Conservation (phyloP, 2,113 vertebrate species). For the Takifugu bimaculatus region DNA sequence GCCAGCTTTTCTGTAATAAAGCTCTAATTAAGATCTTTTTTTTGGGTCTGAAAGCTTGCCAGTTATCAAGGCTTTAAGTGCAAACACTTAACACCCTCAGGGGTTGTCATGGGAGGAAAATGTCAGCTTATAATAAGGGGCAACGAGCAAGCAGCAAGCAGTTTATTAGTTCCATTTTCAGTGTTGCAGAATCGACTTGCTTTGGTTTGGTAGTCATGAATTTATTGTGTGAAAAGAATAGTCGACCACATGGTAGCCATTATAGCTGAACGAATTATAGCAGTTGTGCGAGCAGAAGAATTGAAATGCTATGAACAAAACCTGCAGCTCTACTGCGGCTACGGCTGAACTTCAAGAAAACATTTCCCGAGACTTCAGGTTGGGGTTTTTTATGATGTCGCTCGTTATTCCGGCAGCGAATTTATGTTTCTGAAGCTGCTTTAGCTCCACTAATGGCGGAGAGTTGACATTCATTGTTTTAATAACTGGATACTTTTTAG, state of each 20-base stretch:
- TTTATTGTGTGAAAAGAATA: conserved; percentile 14
- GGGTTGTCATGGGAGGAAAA: conserved; percentile 27
- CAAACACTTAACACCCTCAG: conserved; percentile 36
- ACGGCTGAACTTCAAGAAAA: background rate
- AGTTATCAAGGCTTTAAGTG: conserved; percentile 31
- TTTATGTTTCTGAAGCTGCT: background rate
- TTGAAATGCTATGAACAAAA: conserved; percentile 12
- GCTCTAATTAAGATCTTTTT: conserved; percentile 37
- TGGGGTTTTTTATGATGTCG: conserved; percentile 7
- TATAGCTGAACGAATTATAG: conserved; percentile 30
- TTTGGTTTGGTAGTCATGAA: conserved; percentile 33
- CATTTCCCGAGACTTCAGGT: conserved; percentile 2
- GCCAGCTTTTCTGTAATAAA: conserved; percentile 20
- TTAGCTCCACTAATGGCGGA: background rate
- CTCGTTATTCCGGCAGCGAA: conserved; percentile 4
- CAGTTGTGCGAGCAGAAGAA: conserved; percentile 5
- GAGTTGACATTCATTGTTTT: background rate
- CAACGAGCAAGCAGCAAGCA: conserved; percentile 18
- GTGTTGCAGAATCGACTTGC: conserved; percentile 28
- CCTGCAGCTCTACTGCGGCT: conserved; percentile 11
- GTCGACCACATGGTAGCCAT: conserved; percentile 17
- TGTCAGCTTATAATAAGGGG: conserved; percentile 19
- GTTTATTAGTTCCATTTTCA: conserved; percentile 23
- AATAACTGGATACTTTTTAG: background rate
- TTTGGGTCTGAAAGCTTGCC: conserved; percentile 32